Conservation (phyloP, 2,113 vertebrate species). For the Psettodes erumei region DNA sequence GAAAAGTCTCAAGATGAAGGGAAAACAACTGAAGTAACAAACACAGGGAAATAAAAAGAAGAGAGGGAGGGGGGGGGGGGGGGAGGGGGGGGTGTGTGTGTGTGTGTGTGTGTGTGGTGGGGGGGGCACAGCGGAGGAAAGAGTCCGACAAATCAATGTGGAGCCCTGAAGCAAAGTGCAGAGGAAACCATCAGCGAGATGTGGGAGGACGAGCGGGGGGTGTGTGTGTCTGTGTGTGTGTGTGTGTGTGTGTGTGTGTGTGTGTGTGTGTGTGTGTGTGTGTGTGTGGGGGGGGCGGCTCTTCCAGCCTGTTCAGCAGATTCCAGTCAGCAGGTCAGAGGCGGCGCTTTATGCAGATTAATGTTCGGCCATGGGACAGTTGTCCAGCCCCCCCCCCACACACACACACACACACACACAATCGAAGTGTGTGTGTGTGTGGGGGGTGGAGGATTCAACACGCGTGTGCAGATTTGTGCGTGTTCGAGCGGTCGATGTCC, state of each 20-base stretch:
- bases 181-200: background rate
- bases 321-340: constrained; percentile 61
- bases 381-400: too few relatives aligned
- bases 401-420: too few relatives aligned
- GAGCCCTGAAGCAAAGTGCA: background rate
- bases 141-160: background rate
- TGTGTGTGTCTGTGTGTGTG: too few relatives aligned
- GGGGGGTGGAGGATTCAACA: constrained; percentile 43
- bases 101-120: too few relatives aligned
- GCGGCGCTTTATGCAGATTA: constrained; percentile 63
- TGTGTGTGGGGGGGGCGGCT: background rate
- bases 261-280: too few relatives aligned
- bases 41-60: background rate
- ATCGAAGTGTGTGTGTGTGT: too few relatives aligned
- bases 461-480: constrained; percentile 48
- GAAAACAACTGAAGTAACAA: too few relatives aligned
- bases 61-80: background rate
- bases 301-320: constrained; percentile 59
- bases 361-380: constrained; percentile 61
- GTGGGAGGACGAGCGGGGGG: background rate
- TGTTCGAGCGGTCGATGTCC: background rate
- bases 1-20: constrained; percentile 25
- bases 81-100: background rate
- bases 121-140: background rate
- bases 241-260: too few relatives aligned